phyloP scores from a whole-genome alignment of 2,888 invertebrate species.

The Caenorhabditis afra region DNA sequence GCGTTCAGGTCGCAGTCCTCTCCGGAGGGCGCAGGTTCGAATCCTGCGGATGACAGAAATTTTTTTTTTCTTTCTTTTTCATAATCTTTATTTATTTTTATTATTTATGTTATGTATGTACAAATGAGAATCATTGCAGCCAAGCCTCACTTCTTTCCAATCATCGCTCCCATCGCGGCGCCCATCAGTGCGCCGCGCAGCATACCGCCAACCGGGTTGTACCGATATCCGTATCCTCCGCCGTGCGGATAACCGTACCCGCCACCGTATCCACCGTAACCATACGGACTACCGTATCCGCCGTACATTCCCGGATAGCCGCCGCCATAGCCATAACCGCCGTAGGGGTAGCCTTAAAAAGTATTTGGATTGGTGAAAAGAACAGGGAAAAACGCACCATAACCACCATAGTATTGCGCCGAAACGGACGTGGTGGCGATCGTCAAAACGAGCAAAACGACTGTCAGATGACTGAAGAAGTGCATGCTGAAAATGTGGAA shows the following conservation, averaged over 20 bases:
- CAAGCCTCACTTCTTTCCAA: conserved; percentile 42
- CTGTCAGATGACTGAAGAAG: conserved; percentile 31
- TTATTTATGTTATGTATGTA: conserved; percentile 12
- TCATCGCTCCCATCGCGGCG: conserved; percentile 59
- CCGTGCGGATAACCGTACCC: conserved; percentile 41
- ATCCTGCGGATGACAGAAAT: conserved; percentile 70
- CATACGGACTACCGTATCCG: conserved; percentile 36
- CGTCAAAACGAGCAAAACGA: conserved; percentile 19
- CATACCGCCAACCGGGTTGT: conserved; percentile 54
- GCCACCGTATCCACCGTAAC: conserved; percentile 45
- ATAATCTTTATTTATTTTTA: not conserved
- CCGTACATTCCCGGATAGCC: conserved; percentile 13
- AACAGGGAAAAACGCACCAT: not conserved
- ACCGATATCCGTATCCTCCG: conserved; percentile 35
- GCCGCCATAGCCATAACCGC: conserved; percentile 20
- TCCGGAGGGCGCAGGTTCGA: conserved; percentile 75
- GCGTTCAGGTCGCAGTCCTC: conserved; percentile 87
- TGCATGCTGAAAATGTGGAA: conserved; percentile 17
- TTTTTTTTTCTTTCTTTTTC: conserved; percentile 2
- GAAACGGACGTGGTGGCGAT: conserved; percentile 43
- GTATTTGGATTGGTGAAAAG: too few relatives aligned
- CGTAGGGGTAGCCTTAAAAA: conserved; percentile 40
- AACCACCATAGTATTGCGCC: conserved; percentile 36
- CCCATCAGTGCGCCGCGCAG: conserved; percentile 56
- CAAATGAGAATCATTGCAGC: conserved; percentile 16